Evolutionary conservation across 37 sponge, comb jelly and placozoan genomes (phyloP).

Genomic region (Hexactinellida sp.): DNA sequence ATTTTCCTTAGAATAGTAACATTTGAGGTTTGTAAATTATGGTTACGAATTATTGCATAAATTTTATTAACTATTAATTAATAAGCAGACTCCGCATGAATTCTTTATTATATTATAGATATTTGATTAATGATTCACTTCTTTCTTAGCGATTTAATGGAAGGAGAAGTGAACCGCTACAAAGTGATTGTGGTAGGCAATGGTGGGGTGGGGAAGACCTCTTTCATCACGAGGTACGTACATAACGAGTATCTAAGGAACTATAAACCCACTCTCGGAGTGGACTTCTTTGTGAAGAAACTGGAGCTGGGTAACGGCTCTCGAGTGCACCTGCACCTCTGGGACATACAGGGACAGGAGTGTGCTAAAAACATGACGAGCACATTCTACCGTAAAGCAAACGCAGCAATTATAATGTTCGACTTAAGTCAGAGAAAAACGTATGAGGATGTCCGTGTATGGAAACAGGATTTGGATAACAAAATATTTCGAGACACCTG

Average conservation of each 20-base stretch:
- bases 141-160: no score
- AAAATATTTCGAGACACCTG: not conserved
- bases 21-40: no score
- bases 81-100: no score
- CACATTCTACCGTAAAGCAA: not conserved
- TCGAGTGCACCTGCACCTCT: not conserved
- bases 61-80: no score
- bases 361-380: not conserved
- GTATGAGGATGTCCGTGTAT: not conserved
- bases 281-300: slow-evolving; percentile 2
- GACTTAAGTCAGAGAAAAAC: not conserved
- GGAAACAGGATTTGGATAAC: not conserved
- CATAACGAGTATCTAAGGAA: not conserved
- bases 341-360: slow-evolving; percentile 3
- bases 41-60: no score
- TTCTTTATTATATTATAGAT: no score
- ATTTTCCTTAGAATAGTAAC: no score
- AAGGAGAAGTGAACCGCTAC: not conserved
- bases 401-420: not conserved
- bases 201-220: not conserved
- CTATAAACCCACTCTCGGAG: not conserved
- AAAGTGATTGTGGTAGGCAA: not conserved
- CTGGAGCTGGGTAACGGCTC: not conserved
- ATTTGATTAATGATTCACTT: no score
- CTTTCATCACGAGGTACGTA: not conserved